Conservation (phyloP, 2,797 vertebrate species). For the Acanthiza pusilla region DNA sequence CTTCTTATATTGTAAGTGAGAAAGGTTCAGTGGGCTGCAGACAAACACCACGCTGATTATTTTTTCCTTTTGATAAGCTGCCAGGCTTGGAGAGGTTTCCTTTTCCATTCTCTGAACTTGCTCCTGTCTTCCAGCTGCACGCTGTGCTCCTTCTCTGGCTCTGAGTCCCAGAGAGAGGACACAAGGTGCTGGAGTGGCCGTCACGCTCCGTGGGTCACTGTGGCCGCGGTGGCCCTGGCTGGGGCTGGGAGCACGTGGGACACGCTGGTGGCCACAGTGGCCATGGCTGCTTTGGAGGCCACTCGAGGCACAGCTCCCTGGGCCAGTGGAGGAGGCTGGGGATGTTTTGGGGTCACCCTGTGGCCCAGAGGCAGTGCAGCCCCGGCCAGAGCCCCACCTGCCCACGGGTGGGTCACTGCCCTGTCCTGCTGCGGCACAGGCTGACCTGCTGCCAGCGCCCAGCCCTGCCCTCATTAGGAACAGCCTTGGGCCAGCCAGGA, state of each 20-base stretch:
- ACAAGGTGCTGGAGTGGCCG: fast-evolving
- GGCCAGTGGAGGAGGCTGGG: too few species aligned
- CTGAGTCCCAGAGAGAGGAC: background rate
- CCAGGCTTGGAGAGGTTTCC: background rate
- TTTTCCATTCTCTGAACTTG: background rate
- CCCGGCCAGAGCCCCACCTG: too few species aligned
- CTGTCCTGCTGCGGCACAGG: background rate
- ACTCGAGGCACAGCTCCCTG: fast-evolving
- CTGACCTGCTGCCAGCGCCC: background rate
- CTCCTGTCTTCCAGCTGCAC: background rate
- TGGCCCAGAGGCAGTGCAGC: too few species aligned
- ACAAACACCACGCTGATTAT: background rate
- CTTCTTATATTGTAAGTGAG: background rate
- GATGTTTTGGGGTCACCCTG: too few species aligned
- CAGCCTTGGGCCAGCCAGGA: background rate
- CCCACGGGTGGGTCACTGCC: too few species aligned
- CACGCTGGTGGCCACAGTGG: background rate
- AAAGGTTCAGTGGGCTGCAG: background rate
- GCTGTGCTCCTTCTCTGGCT: background rate
- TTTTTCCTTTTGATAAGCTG: conserved; percentile 15
- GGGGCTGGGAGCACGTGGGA: fast-evolving
- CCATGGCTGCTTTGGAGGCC: background rate
- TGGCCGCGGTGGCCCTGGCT: fast-evolving
- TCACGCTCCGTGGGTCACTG: background rate
- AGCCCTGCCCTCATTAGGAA: background rate